Percentiles rank a stretch among this genome's conserved stretches.
These are phyloP conservation scores for Spilosoma lubricipeda DNA, from an alignment of 2,888 invertebrate species.

Conservation along the genomic window DNA sequence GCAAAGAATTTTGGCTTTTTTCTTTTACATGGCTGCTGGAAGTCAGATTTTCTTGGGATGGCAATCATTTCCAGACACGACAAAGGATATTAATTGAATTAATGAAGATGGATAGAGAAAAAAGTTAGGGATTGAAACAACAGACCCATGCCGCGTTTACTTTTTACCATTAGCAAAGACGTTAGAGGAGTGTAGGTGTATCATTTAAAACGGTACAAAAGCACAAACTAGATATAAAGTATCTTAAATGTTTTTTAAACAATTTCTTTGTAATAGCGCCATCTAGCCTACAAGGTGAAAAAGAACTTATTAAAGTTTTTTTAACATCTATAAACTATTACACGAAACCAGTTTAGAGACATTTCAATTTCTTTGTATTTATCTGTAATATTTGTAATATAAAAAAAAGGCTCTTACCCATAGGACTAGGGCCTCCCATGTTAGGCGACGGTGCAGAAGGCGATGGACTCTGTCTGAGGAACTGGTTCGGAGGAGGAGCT, in stretches of 20 bases:
- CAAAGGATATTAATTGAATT: background rate
- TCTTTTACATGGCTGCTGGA: too few relatives aligned
- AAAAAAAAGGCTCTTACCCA: slow-evolving; percentile 65
- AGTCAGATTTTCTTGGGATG: background rate
- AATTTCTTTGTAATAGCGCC: too few relatives aligned
- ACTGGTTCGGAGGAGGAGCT: slow-evolving; percentile 91
- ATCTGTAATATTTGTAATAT: background rate
- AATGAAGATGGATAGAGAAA: background rate
- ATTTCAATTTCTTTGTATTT: too few relatives aligned
- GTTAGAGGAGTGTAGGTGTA: background rate
- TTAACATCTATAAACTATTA: too few relatives aligned
- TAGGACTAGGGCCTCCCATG: slow-evolving; percentile 86
- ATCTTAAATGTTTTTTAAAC: too few relatives aligned
- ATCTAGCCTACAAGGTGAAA: too few relatives aligned
- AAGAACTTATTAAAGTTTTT: too few relatives aligned
- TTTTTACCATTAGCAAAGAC: background rate
- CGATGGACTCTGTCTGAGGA: slow-evolving; percentile 92
- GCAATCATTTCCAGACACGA: background rate
- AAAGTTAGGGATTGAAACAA: background rate
- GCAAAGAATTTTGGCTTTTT: too few relatives aligned
- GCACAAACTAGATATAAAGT: too few relatives aligned
- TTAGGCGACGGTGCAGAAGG: slow-evolving; percentile 91
- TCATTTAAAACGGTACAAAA: too few relatives aligned
- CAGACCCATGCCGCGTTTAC: background rate
- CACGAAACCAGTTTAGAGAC: background rate